A percentile compares a stretch with the other conserved stretches of the same genome.
Evolutionary conservation across 2,888 invertebrate species (phyloP).

Genomic region (Eubasilissa splendida): DNA sequence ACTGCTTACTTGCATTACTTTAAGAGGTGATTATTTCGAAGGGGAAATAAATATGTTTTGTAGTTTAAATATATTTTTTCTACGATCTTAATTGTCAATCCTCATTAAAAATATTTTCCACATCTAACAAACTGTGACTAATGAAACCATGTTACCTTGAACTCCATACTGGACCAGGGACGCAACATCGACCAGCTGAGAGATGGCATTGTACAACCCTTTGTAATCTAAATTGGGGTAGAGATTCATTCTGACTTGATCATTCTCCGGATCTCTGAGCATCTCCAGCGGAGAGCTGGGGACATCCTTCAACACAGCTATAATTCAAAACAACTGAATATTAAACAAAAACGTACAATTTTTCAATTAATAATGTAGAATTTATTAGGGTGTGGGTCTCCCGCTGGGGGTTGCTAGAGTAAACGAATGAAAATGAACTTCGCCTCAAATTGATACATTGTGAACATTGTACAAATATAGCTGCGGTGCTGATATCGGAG

Average conservation of each 20-base stretch:
- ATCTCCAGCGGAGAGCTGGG: slow-evolving; percentile 93
- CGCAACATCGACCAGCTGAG: slow-evolving; percentile 93
- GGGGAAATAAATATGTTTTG: no score
- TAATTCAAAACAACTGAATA: background rate
- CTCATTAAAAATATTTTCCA: no score
- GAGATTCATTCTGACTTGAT: slow-evolving; percentile 88
- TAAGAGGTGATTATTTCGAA: no score
- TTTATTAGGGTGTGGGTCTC: background rate
- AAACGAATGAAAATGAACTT: no score
- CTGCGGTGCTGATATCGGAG: no score
- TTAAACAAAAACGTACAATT: background rate
- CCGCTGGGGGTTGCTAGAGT: no score
- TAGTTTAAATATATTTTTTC: no score
- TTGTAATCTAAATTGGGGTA: slow-evolving; percentile 98
- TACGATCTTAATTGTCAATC: no score
- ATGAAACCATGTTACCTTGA: slow-evolving; percentile 74
- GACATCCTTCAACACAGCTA: slow-evolving; percentile 97
- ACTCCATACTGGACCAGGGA: slow-evolving; percentile 92
- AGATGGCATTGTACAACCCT: slow-evolving; percentile 93
- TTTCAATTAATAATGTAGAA: background rate
- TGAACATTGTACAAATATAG: no score
- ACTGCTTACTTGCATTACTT: no score
- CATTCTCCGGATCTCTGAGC: slow-evolving; percentile 89
- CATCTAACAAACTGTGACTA: no score
- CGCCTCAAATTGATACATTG: no score